A percentile compares a stretch with the other conserved stretches of the same genome.
These are phyloP conservation scores for Carassius carassius DNA, from an alignment of 2,113 vertebrate genomes.

Conservation along the genomic window DNA sequence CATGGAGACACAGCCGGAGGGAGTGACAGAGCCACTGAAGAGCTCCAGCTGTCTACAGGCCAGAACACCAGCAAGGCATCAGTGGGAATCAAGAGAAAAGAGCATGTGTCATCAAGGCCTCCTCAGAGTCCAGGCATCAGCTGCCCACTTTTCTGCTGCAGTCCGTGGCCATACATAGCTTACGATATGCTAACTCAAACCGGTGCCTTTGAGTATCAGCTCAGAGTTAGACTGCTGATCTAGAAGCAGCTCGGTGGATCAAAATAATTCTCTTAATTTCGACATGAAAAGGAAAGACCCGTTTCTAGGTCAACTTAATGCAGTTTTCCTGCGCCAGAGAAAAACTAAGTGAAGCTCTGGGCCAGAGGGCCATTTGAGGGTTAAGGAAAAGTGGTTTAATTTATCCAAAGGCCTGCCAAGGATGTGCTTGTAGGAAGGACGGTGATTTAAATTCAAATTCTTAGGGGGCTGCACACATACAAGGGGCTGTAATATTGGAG, in stretches of 20 bases:
- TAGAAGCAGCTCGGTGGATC: background rate
- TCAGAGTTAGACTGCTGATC: background rate
- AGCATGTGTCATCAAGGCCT: constrained; percentile 26
- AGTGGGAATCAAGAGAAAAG: background rate
- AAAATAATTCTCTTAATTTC: constrained; percentile 14
- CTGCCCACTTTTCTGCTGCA: background rate
- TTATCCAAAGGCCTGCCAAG: constrained; percentile 9
- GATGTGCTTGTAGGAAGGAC: background rate
- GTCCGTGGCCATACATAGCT: background rate
- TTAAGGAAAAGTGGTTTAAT: constrained; percentile 35
- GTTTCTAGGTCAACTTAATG: constrained; percentile 36
- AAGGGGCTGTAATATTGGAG: constrained; percentile 83
- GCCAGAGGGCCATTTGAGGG: constrained; percentile 28
- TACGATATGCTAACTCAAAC: background rate
- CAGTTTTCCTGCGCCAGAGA: background rate
- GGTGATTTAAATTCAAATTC: constrained; percentile 67
- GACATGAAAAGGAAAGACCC: constrained; percentile 22
- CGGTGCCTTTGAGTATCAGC: background rate
- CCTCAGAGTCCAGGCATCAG: background rate
- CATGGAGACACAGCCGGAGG: background rate
- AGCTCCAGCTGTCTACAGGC: background rate
- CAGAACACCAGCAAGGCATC: constrained; percentile 7
- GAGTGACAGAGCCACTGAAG: background rate
- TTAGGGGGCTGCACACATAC: constrained; percentile 80
- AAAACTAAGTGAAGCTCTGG: constrained; percentile 24